These are phyloP conservation scores for Sander vitreus DNA, from an alignment of 2,113 vertebrate species.

Conservation along the genomic window DNA sequence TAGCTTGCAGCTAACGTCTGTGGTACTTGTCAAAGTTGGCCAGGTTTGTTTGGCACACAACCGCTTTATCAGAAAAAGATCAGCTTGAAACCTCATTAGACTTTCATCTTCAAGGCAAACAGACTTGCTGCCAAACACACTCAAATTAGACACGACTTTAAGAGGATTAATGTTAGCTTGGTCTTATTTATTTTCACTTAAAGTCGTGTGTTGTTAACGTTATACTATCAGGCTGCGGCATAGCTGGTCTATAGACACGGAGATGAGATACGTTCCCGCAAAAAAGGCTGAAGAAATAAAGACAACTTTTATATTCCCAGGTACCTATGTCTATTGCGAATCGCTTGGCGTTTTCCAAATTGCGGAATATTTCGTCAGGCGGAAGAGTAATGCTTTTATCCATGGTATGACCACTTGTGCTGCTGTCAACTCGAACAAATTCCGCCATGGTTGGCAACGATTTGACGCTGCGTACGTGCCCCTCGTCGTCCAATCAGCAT, in stretches of 20 bases:
- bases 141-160: not conserved
- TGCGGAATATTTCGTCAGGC: conserved; percentile 95
- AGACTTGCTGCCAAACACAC: not conserved
- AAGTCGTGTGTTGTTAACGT: conserved; percentile 43
- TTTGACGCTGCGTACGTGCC: conserved; percentile 45
- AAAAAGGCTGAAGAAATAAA: not conserved
- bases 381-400: conserved; percentile 97
- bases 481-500: conserved; percentile 56
- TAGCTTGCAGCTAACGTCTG: conserved; percentile 49
- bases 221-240: conserved; percentile 29
- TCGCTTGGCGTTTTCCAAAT: conserved; percentile 95
- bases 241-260: not conserved
- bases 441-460: conserved; percentile 84
- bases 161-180: conserved; percentile 9
- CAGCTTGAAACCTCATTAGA: not conserved
- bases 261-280: conserved; percentile 22
- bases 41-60: conserved; percentile 1
- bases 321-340: conserved; percentile 98
- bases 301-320: not conserved
- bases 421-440: conserved; percentile 80
- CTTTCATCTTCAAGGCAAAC: not conserved
- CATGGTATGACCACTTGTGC: conserved; percentile 84
- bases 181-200: conserved; percentile 41
- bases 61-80: not conserved
- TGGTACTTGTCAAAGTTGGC: conserved; percentile 30